Base-by-base conservation (phyloP, 2,888 invertebrate species). In the Drosophila maculinotata region DNA sequence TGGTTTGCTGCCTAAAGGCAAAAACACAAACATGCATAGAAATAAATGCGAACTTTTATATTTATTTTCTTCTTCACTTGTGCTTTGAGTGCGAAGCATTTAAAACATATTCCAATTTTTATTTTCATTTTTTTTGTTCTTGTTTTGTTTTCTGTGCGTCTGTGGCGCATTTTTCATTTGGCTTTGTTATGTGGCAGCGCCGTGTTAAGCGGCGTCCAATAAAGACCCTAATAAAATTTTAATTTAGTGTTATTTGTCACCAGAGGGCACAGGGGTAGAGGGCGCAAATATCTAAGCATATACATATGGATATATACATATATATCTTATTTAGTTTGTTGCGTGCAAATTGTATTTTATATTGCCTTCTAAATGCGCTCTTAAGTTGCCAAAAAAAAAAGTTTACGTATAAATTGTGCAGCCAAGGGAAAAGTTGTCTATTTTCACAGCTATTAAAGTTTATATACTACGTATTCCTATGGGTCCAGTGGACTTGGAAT, bases 191-290 rank as follows among this genome's bases (percentile, higher is more conserved):
- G 64, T 48, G 60, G 39, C 66, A 48, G 65, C 26, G 60, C 23
- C 64, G 66, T 69, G 76, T 48, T 63, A 79, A 71, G 72, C 68
- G 76, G 51, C 79, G 75, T 63, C 79, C 79, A 76, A 83, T 83
- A 83, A 83, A 84, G 84, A 83, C 83, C 84, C 85, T 79, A 83
- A 83, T 83, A 83, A 83, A 84, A 84, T 82, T 84, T 82, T 82
- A 82, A 83, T 83, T 82, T 80, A 83, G 69, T 83, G 79, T 83
- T 83, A 83, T 83, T 84, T 84, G 82, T 80, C 83, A 82, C 83
- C 74, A 79, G 83, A 75, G 84, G 69, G 68, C 41, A 58, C 57
- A 36, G 26, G 51, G 6, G n/a, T 3, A 2, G 17, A 42, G 45
- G 31, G 1, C 23, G 23, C 17, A 25, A 9, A 35, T 15, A 30